phyloP scores from a whole-genome alignment of 2,888 invertebrate species.

The Eupsilia transversa region DNA sequence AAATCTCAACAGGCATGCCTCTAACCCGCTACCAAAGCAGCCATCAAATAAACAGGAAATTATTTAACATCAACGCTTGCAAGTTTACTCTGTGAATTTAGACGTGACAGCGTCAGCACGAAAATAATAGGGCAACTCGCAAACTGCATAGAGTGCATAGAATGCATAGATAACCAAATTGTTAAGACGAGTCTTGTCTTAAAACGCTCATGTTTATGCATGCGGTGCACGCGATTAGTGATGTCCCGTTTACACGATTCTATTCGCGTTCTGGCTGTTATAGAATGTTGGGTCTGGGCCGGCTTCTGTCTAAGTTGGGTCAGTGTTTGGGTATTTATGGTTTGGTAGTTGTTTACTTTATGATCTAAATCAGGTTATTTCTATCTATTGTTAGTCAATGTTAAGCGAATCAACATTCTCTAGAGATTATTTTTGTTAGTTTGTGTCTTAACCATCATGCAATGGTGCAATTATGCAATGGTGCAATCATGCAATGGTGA shows the following conservation, averaged over 20 bases:
- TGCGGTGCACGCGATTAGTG: conserved; percentile 58
- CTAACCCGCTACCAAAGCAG: conserved; percentile 31
- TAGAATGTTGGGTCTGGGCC: conserved; percentile 3
- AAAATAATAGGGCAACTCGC: conserved; percentile 64
- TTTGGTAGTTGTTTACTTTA: not conserved
- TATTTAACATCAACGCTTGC: conserved; percentile 63
- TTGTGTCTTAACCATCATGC: no score
- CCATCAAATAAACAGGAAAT: conserved; percentile 62
- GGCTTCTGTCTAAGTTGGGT: conserved; percentile 13
- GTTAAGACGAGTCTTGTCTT: conserved; percentile 64
- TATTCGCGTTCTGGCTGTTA: conserved; percentile 43
- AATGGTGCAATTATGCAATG: no score
- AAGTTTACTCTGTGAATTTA: conserved; percentile 61
- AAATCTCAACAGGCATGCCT: conserved; percentile 18
- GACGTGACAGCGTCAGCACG: conserved; percentile 61
- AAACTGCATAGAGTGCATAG: conserved; percentile 61
- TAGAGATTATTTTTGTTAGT: not conserved
- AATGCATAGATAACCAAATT: conserved; percentile 60
- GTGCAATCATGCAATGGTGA: no score
- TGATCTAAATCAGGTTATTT: not conserved
- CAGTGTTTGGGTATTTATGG: not conserved
- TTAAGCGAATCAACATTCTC: not conserved
- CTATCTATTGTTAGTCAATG: not conserved
- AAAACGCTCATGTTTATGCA: conserved; percentile 62
- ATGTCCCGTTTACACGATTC: conserved; percentile 55